Conservation (phyloP, 30 jellyfish, hydroid and myxozoan genomes). For the Aurelia coerulea region DNA sequence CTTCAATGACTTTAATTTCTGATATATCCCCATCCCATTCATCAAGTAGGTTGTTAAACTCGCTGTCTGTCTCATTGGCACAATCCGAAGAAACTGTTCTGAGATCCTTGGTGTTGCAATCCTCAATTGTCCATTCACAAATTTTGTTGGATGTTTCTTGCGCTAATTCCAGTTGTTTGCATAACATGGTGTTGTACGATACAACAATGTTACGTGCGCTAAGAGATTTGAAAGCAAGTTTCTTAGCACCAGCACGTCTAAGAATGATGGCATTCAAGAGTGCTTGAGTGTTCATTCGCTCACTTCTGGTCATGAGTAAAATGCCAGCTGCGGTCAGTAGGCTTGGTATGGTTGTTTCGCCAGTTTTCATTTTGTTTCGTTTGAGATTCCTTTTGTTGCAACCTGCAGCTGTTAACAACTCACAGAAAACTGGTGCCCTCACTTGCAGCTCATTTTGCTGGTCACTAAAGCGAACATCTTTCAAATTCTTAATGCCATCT, state of each 20-base stretch:
- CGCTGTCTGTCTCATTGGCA: neutral
- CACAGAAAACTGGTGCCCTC: neutral
- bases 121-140: neutral
- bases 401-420: conserved; percentile 1
- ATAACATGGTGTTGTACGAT: neutral
- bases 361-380: neutral
- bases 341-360: neutral
- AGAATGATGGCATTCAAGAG: neutral
- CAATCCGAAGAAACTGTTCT: conserved; percentile 2
- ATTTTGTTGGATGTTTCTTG: neutral
- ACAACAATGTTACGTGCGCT: too few relatives aligned
- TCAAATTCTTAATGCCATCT: neutral
- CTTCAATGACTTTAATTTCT: conserved; percentile 1
- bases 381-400: neutral
- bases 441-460: neutral
- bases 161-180: neutral
- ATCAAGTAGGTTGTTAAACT: neutral
- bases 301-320: neutral
- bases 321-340: conserved; percentile 1
- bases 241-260: conserved; percentile 5
- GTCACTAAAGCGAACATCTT: neutral
- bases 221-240: conserved; percentile 4
- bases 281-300: conserved; percentile 3
- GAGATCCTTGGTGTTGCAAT: conserved; percentile 8
- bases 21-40: conserved; percentile 30